Base-by-base conservation (phyloP, 2,797 vertebrate species). In the Acridotheres tristis region DNA sequence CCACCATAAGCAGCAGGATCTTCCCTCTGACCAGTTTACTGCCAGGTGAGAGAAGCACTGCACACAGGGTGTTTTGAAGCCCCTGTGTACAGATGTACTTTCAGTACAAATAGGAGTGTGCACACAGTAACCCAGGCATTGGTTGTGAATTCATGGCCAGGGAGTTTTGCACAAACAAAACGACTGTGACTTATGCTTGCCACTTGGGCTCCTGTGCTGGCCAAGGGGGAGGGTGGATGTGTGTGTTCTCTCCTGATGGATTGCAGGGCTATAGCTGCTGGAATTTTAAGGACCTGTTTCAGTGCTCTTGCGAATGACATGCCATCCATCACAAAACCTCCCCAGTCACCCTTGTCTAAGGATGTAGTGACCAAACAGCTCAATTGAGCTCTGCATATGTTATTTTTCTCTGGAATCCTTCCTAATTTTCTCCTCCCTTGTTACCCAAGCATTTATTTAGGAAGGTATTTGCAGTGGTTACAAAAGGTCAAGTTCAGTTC, bases 181-280 rank as follows among this genome's bases (percentile, higher is more conserved):
- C 55, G 75, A 85, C 76, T 96, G 68, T 96, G 95, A 94, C 93
- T 97, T 97, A 55, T 63, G 66, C 91, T 97, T 74, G 86, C 90
- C 63, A n/a, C 96, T 93, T 94, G 78, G 94, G 78, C 83, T 97
- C 62, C 69, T 43, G 40, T 8, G 22, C 73, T 45, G 95, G 92
- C 91, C 97, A 96, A 88, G 88, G 21, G 27, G 92, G 91, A 88
- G 88, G 82, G 55, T 63, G 77, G 36, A 45, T 96, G 97, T 96
- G 89, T 94, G 88, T 69, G 38, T 94, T 96, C 96, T 95, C 75
- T 62, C 68, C 88, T 97, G 93, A 96, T 22, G 66, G 91, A 97
- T 94, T 90, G 88, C 84, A 96, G 83, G 74, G 85, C 53, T 96
- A 93, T 25, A 94, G 94, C 93, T 96, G 84, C 88, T 91, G 96